phyloP scores from a whole-genome alignment of 2,888 invertebrate species.

The Agriopis aurantiaria region DNA sequence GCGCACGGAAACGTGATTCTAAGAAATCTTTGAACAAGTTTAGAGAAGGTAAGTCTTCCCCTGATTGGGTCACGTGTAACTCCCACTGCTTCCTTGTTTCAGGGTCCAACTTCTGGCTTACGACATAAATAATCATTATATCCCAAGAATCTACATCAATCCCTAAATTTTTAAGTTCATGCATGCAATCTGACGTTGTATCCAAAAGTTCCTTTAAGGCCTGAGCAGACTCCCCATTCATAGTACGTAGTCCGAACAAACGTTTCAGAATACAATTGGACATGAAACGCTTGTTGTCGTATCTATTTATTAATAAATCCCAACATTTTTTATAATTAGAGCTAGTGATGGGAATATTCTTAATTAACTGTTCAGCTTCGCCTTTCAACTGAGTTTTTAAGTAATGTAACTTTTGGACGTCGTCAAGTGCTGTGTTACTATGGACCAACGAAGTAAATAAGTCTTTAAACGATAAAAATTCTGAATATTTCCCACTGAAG shows the following conservation, averaged over 20 bases:
- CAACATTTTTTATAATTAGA: constrained; percentile 1
- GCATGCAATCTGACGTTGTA: not conserved
- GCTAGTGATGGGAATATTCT: not conserved
- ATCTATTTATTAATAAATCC: not conserved
- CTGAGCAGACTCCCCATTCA: not conserved
- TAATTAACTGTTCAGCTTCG: not conserved
- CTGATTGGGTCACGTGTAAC: not conserved
- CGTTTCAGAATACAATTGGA: not conserved
- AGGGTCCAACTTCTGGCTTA: not conserved
- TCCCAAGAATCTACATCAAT: not conserved
- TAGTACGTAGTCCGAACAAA: not conserved
- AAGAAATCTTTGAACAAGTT: not conserved
- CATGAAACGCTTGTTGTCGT: not conserved
- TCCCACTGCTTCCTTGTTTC: not conserved
- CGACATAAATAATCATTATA: not conserved
- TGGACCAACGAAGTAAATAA: not conserved
- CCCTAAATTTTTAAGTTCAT: not conserved
- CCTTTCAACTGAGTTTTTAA: not conserved
- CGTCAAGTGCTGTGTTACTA: not conserved
- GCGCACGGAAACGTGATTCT: not conserved
- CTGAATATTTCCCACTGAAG: too few species aligned
- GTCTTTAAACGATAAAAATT: not conserved
- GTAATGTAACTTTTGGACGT: not conserved
- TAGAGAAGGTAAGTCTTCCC: not conserved
- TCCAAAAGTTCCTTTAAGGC: not conserved